Base-by-base conservation (phyloP, 1,140 invertebrate species). In the Mizuhopecten yessoensis region DNA sequence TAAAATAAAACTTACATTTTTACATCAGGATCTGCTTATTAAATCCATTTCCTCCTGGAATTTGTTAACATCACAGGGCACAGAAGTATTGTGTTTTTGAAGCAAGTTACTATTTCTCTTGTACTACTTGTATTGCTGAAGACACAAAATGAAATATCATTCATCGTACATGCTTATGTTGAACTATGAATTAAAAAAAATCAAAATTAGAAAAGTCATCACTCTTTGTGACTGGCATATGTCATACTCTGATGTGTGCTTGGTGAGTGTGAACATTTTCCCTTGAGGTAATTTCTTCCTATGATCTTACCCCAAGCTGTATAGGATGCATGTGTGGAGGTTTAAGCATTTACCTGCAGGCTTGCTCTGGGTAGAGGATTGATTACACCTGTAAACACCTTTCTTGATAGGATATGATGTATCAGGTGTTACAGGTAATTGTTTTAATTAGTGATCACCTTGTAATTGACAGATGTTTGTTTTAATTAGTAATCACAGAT, bases 361-460 rank as follows among this genome's bases (percentile, higher is more conserved):
- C 57, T 11, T 45, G 57, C 57, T 11, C 17, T 1, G 42, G 9
- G 57, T 5, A 29, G 13, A 20, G 45, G 23, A 3, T 57, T 11
- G n/a, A 75, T 75, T 29, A 75, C n/a, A 75, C 3, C 17, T 29
- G 23, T n/a, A 29, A 75, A 75, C 23, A 75, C 57, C 29, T 75
- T 29, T n/a, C 57, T 75, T 45, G 42, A 45, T 45, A 45, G 42
- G 42, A 20, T 45, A 45, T 23, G 57, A 75, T 29, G 57, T 23
- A 75, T 2, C 7, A 11, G 57, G 57, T 29, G 57, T 75, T 17
- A 15, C 45, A 20, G 11, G 45, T 49, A 49, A 49, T 49, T 49
- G 45, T 49, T 49, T 49, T 49, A 75, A 75, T 75, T 75, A 75
- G 57, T 29, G 57, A 75, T 75, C 57, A 75, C 57, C 57, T 75